Base-by-base conservation (phyloP, 2,888 invertebrate species). In the Amphipoea lucens region DNA sequence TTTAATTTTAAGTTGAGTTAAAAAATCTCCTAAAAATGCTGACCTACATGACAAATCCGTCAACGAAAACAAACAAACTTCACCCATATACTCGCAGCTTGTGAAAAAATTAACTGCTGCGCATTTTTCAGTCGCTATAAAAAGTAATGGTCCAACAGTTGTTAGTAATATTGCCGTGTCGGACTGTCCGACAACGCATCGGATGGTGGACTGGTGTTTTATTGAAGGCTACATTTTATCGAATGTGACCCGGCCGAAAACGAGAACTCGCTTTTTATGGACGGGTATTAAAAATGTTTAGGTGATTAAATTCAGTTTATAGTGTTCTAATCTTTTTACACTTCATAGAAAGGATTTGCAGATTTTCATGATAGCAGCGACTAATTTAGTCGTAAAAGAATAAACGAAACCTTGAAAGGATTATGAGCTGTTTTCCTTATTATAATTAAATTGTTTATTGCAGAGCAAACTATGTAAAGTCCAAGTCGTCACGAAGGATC, bases 171-270 rank as follows among this genome's bases (percentile, higher is more conserved):
- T 71, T 42, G 57, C 57, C 71, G 20, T 71, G 78, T 66, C 60
- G 60, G 71, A 72, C 54, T 78, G 79, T 76, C 69, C 60, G 70
- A 67, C 70, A 67, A 67, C 76, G 23, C 29, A 36, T 17, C 42
- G 51, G n/a, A 45, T n/a, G 78, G 36, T 54, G 76, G 73, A 80
- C 71, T 77, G 80, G 66, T 70, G 74, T 85, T 89, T 87, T 86
- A 88, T 85, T 87, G 82, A 69, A 57, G 72, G 71, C 70, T 70
- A 85, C 80, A 81, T 87, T 89, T 88, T 87, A 84, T 83, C 84
- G 80, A 71, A 86, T 76, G 72, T 73, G 78, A 77, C 42, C 63
- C 20, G 48, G 1, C 4, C 1, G 57, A 67, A 51, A 51, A 60
- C 0, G n/a, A 60, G 3, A 60, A 60, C 40, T 45, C 20, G 29